phyloP scores from a whole-genome alignment of 64 coral and sea anemone genomes.

The Pocillopora damicornis region DNA sequence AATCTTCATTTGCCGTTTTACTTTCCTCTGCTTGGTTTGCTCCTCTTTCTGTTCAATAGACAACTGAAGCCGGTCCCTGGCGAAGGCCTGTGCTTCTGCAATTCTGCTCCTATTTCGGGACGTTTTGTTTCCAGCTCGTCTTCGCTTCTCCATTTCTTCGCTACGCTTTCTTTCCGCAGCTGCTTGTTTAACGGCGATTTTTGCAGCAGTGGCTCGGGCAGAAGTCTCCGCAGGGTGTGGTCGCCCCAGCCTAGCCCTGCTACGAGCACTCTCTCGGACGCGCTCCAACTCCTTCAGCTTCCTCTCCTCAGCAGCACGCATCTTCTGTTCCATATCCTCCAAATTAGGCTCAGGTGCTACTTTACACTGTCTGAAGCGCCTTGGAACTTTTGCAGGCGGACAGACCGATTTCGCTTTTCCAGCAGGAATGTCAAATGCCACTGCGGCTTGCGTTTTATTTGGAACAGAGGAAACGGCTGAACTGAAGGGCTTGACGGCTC shows the following conservation, averaged over 20 bases:
- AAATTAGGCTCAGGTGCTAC: neutral
- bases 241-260: neutral
- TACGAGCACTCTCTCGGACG: neutral
- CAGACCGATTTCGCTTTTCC: neutral
- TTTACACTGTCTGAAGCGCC: neutral
- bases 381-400: conserved; percentile 4
- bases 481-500: neutral
- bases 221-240: neutral
- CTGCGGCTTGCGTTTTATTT: neutral
- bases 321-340: neutral
- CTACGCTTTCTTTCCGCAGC: neutral
- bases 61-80: neutral
- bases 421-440: conserved; percentile 18
- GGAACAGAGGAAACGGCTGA: neutral
- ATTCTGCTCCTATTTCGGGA: conserved; percentile 1
- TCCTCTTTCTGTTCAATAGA: neutral
- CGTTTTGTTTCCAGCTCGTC: neutral
- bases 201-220: neutral
- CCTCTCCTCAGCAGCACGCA: conserved; percentile 20
- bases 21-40: neutral
- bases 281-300: conserved; percentile 18
- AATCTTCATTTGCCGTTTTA: neutral
- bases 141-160: neutral
- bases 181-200: conserved; percentile 18
- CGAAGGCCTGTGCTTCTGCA: conserved; percentile 7